Evolutionary conservation across 2,797 vertebrate genomes (phyloP), one percentile per base, ranked within the genome.

Genomic region (Decapterus maruadsi): DNA sequence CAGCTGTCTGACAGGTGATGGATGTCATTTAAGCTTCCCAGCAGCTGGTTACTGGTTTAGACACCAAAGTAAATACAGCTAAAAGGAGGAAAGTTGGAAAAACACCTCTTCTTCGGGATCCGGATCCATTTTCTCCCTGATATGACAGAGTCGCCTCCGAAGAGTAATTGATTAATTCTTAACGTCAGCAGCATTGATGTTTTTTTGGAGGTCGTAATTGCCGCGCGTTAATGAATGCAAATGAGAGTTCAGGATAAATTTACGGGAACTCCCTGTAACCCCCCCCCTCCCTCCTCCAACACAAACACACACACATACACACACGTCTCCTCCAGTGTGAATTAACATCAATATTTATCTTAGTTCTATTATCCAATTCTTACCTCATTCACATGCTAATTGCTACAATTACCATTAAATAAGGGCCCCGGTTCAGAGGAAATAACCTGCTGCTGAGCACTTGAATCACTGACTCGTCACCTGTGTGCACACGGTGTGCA

Each of bases 341-440:
- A 93, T 93, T 94, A 93, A 93, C 94, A 94, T 94, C 91, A 93
- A 89, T 95, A 95, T 96, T 94, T 95, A 95, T 93, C 93, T 93
- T 91, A 90, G 85, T 95, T 95, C 91, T 90, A 93, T 94, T 93
- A 94, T 96, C 95, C 95, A 91, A 92, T 36, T 85, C 95, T 94
- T 94, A 93, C 94, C 95, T 96, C 95, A 96, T 96, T 95, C 96
- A 92, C 94, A 96, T 96, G 95, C 95, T 97, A 97, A 97, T 97
- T 95, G 96, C 95, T 89, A 95, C 96, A 97, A 97, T 97, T 96
- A 96, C 92, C 94, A 94, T 96, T 96, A 96, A 96, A 96, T 96
- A 96, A 96, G 94, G 93, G 95, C 93, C 94, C 90, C 89, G 80
- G 92, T 92, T 94, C 90, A 92, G 84, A 92, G 90, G 89, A 91